phyloP scores from a whole-genome alignment of 2,797 vertebrate genomes.

The Chanos chanos region DNA sequence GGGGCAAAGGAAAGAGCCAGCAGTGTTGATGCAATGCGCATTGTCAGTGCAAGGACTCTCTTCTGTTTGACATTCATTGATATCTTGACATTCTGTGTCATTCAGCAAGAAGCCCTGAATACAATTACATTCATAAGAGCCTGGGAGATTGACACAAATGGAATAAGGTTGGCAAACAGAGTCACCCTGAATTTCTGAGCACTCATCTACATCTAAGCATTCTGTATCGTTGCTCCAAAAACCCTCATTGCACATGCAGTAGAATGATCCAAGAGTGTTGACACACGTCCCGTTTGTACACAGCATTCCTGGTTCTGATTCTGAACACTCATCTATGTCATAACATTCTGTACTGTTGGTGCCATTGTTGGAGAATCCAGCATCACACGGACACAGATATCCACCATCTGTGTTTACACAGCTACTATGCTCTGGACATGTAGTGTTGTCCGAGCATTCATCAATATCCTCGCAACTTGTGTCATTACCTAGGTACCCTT shows the following conservation, averaged over 20 bases:
- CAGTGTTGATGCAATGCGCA: slow-evolving; percentile 67
- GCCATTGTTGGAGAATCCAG: slow-evolving; percentile 58
- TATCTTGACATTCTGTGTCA: slow-evolving; percentile 51
- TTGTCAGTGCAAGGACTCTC: slow-evolving; percentile 59
- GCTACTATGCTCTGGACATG: slow-evolving; percentile 66
- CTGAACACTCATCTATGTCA: slow-evolving; percentile 71
- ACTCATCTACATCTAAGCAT: slow-evolving; percentile 77
- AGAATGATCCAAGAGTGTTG: slow-evolving; percentile 72
- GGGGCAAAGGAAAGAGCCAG: slow-evolving; percentile 65
- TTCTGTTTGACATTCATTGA: slow-evolving; percentile 50
- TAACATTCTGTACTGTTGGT: slow-evolving; percentile 53
- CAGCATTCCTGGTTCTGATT: slow-evolving; percentile 18
- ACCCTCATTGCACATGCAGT: slow-evolving; percentile 69
- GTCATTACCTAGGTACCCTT: slow-evolving; percentile 65
- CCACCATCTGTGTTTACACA: slow-evolving; percentile 70
- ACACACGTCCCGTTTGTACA: slow-evolving; percentile 70
- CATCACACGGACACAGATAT: slow-evolving; percentile 65
- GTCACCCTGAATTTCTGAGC: slow-evolving; percentile 50
- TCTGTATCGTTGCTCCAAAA: slow-evolving; percentile 65
- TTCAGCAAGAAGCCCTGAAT: slow-evolving; percentile 62
- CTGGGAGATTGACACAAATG: slow-evolving; percentile 66
- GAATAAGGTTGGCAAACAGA: slow-evolving; percentile 63
- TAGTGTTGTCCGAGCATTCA: slow-evolving; percentile 65
- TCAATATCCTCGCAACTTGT: slow-evolving; percentile 67
- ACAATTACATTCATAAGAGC: slow-evolving; percentile 72